Evolutionary conservation across 1,140 invertebrate species (phyloP), one percentile per base, ranked within the genome.

Genomic region (Magallana gigas): DNA sequence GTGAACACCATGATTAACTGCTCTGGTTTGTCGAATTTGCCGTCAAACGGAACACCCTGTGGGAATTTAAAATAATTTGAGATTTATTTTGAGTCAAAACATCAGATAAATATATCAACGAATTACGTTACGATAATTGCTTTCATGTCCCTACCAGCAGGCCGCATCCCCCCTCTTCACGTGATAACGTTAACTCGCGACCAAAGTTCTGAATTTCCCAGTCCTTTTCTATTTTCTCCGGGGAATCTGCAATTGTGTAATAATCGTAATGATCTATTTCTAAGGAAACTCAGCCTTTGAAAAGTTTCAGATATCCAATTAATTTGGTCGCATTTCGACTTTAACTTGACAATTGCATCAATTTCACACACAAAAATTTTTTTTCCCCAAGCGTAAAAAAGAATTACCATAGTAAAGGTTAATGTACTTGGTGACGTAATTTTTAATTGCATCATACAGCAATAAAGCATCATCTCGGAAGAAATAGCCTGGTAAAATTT

Each of bases 401-500:
- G 36, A 85, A 91, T 90, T 86, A 93, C 92, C 90, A 87, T 95
- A 96, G 89, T 95, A 94, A 36, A 94, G 90, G 7, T 93, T 89
- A 11, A 95, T 93, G 71, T 95, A 93, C 87, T 94, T 93, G 11
- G 90, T 92, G 64, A 95, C 95, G 91, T 95, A 95, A 90, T 93
- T 94, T 62, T 94, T 91, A 57, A 96, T 95, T 18, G 93, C 93
- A 8, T 93, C 60, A 76, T 94, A 95, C 8, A 96, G 85, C 0
- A 93, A 84, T n/a, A 95, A 56, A 7, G 94, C 95, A 91, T 96
- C 95, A 90, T 95, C 95, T 85, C 95, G 90, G 93, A 95, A 96
- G 82, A 95, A 95, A 91, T 96, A 96, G 68, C 95, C 92, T 1
- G 95, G 95, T 14, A 96, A 88, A 11, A 93, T 88, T 14, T 88